Base-by-base conservation (phyloP, 2,888 invertebrate species). In the Lissonota sp. region DNA sequence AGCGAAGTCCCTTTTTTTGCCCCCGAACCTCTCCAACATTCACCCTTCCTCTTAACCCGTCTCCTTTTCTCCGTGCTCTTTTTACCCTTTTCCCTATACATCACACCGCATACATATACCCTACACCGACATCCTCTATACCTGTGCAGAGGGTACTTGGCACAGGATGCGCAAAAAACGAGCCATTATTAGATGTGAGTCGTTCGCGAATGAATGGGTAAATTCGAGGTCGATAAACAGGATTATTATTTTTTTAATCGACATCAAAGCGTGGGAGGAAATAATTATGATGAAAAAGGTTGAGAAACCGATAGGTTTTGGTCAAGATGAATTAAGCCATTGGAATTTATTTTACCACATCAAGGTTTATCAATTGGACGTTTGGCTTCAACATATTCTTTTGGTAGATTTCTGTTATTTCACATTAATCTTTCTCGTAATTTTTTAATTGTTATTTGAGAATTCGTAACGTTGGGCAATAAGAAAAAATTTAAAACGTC, bases 131-230 rank as follows among this genome's bases (percentile, higher is more conserved):
- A 39, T 49, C 39, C 49, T 14, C 46, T 49, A 60, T 60, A 40
- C 51, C n/a, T 46, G 16, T 57, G 6, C 40, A 12, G 40, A 46
- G 12, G 40, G 37, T 8, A 10, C 10, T 10, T 8, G 12, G 55
- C 12, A 37, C 63, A 46, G 57, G 57, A 64, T 73, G 2, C 39
- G 57, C 55, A 63, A 73, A 71, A 73, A 73, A 53, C 37, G 14
- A 14, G 16, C 49, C 64, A 73, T 73, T 66, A 74, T 74, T 58
- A 58, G 49, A 66, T 74, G 74, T 49, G 64, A 39, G n/a, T 74
- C 57, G 49, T 74, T 74, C 57, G 40, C 37, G 66, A 74, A 74
- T 49, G 74, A 64, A 73, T 55, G 62, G 26, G 53, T 44, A 37
- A 57, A 40, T 58, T 49, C 46, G 37, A 39, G 46, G 64, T 64